Base-by-base conservation (phyloP, 2,113 vertebrate species). In the Mionectes macconnelli region DNA sequence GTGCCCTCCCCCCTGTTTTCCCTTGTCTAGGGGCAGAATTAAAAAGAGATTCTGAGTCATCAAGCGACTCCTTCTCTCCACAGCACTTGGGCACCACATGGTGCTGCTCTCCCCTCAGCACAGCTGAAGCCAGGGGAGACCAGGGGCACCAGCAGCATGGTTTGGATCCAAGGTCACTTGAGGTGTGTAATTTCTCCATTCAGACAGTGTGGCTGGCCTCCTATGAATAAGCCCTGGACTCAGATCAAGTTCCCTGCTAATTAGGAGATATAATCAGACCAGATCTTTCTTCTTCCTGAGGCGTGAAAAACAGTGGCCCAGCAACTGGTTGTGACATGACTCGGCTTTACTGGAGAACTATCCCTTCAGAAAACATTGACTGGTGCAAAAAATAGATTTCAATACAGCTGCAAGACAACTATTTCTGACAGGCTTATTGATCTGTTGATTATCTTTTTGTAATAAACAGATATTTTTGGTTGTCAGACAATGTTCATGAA, bases 391-490 rank as follows among this genome's bases (percentile, higher is more conserved):
- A 57, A 6, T 13, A 59, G 59, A 87, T 84, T 52, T 57, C 60
- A 91, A 20, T 55, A 62, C 45, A 72, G 28, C 63, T 89, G 55
- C 63, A 83, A 84, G 89, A 91, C 42, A 85, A 57, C 35, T 27
- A 23, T 88, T 96, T 76, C 84, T 84, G 78, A 73, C 68, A 81
- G 44, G 22, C 55, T 87, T 89, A 97, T 93, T 6, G 47, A 96
- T 89, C 86, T 55, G 42, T 40, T 82, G 45, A 64, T 96, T 92
- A 96, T 83, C 87, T 87, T 73, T 55, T 35, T 70, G 50, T 42
- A 60, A 91, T 79, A 84, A 59, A 89, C 30, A 66, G 60, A 45
- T 90, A 62, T 77, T 93, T 85, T 30, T 42, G 35, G 47, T 62
- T 85, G 59, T 70, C 40, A 68, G 37, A 83, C 40, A 63, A 19